These are phyloP conservation scores for Dendrocopos noguchii DNA, from an alignment of 2,113 vertebrate species.

Conservation along the genomic window DNA sequence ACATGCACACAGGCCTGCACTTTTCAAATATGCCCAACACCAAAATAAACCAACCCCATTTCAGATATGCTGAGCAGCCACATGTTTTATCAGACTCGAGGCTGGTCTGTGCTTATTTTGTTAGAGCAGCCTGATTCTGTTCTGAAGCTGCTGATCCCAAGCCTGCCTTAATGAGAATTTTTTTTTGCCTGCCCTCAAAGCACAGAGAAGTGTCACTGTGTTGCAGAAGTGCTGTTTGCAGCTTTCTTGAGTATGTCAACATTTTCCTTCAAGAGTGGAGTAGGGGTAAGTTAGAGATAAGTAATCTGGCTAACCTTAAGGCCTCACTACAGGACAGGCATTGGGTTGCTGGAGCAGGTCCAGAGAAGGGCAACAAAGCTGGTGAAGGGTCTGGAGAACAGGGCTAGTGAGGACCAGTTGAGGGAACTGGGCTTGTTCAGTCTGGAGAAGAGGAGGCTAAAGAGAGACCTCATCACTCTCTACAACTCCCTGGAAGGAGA, in stretches of 20 bases:
- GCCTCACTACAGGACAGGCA: too few relatives aligned
- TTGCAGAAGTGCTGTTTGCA: slow-evolving; percentile 13
- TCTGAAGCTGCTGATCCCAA: slow-evolving; percentile 3
- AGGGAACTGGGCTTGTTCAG: too few relatives aligned
- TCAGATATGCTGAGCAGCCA: background rate
- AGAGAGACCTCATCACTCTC: too few relatives aligned
- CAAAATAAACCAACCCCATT: background rate
- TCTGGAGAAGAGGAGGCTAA: too few relatives aligned
- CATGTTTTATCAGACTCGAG: background rate
- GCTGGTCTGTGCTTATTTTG: background rate
- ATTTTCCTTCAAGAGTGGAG: slow-evolving; percentile 6
- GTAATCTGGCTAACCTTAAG: background rate
- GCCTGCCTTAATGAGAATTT: background rate
- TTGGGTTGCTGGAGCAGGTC: too few relatives aligned
- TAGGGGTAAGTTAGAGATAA: background rate
- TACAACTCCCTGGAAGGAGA: too few relatives aligned
- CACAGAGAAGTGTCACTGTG: background rate
- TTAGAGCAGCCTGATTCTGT: background rate
- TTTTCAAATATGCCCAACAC: background rate
- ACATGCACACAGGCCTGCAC: background rate
- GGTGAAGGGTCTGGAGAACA: too few relatives aligned
- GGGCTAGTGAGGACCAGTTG: too few relatives aligned
- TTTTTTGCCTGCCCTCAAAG: background rate
- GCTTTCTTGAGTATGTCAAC: background rate
- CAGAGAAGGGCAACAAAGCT: too few relatives aligned